These are phyloP conservation scores for Geotrupes spiniger DNA, from an alignment of 2,888 invertebrate genomes.

Conservation along the genomic window DNA sequence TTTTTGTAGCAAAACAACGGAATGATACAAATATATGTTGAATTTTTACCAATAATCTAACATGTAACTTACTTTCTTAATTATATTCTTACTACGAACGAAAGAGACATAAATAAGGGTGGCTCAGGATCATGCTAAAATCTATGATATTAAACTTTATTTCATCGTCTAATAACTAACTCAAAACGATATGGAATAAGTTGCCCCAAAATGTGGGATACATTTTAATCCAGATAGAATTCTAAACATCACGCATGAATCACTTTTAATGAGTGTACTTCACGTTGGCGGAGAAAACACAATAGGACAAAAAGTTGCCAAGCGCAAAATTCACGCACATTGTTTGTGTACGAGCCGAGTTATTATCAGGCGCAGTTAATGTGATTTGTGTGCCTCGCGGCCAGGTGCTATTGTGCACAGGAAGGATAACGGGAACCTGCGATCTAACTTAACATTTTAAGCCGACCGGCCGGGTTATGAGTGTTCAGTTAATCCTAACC, in stretches of 20 bases:
- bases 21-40: too few species aligned
- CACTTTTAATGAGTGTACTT: background rate
- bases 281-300: background rate
- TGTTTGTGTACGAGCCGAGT: slow-evolving; percentile 27
- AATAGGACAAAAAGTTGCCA: slow-evolving; percentile 18
- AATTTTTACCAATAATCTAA: too few species aligned
- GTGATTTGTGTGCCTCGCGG: slow-evolving; percentile 41
- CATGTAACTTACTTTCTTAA: too few species aligned
- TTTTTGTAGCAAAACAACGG: too few species aligned
- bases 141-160: too few species aligned
- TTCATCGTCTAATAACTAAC: too few species aligned
- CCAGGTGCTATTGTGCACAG: slow-evolving; percentile 40
- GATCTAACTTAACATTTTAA: slow-evolving; percentile 1
- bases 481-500: too few species aligned
- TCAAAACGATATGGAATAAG: too few species aligned
- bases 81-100: too few species aligned
- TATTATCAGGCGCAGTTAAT: slow-evolving; percentile 42
- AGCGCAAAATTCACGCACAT: slow-evolving; percentile 15
- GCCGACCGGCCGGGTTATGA: background rate
- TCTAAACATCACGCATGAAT: slow-evolving; percentile 1
- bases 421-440: background rate
- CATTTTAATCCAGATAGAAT: background rate
- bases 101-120: too few species aligned
- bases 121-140: too few species aligned
- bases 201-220: too few species aligned